Base-by-base conservation (phyloP, 2,888 invertebrate species). In the Synanthedon formicaeformis region DNA sequence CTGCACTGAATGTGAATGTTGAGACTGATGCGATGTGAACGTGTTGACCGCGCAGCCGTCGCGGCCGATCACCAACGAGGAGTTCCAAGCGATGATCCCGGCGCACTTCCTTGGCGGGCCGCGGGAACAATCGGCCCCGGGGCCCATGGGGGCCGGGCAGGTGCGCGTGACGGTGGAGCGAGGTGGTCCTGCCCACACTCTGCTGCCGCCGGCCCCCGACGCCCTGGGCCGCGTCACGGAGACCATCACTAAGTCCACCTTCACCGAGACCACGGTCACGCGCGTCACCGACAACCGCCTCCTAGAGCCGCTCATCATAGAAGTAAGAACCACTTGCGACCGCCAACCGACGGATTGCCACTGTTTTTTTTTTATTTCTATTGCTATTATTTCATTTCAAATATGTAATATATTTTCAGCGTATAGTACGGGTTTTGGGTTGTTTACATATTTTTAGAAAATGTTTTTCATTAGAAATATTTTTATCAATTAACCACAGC, bases 11-110 rank as follows among this genome's bases (percentile, higher is more conserved):
- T 34, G 34, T 45, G 14, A 45, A 45, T 14, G 13, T 45, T n/a
- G 11, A 13, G 13, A 45, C n/a, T 45, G 45, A 45, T 76, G 64
- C 69, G 78, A 84, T 84, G 85, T 84, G 86, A 84, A 80, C 86
- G 86, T 85, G 85, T 85, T 81, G 77, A 82, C 69, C 80, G 80
- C 73, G 74, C 89, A 90, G 90, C 90, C 90, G 71, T 90, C 93
- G 87, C 92, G 93, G 89, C 94, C 96, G 81, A 92, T 96, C 89
- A 95, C 95, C 89, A 95, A 92, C 90, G 95, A 95, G 90, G 95
- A 96, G 89, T 96, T 96, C 91, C 94, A 95, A 92, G 95, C 96
- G 88, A 94, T 96, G 95, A 96, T 96, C 73, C 96, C 96, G 71
- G 92, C 94, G 76, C 96, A 94, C 88, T 96, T 96, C 92, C 92